Percentiles rank a stretch among this genome's conserved stretches.
Evolutionary conservation across 2,113 vertebrate genomes (phyloP).

Genomic region (Podilymbus podiceps): DNA sequence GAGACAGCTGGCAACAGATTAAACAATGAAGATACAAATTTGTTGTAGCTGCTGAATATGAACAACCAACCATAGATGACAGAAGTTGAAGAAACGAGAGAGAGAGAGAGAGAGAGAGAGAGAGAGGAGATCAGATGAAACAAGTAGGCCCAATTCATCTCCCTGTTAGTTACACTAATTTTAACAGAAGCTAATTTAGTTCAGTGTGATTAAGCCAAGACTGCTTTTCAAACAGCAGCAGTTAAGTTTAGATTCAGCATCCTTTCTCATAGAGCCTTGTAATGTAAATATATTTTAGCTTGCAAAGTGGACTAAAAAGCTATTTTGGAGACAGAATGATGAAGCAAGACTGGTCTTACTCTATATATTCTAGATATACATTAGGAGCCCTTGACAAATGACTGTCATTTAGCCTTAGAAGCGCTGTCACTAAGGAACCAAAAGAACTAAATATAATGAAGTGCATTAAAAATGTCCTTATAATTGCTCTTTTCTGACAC

Average conservation of each 20-base stretch:
- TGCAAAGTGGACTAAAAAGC: slow-evolving; percentile 22
- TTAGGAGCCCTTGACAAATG: not conserved
- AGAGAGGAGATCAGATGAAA: not conserved
- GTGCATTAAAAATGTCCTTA: not conserved
- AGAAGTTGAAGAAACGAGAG: not conserved
- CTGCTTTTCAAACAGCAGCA: slow-evolving; percentile 61
- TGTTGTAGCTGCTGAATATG: not conserved
- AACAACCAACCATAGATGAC: not conserved
- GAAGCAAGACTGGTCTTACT: not conserved
- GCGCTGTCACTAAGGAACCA: not conserved
- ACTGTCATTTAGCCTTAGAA: not conserved
- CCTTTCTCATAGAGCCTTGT: slow-evolving; percentile 28
- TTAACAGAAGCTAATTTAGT: not conserved
- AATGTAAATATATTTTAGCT: slow-evolving; percentile 48
- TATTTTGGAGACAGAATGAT: not conserved
- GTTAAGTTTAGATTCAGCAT: slow-evolving; percentile 48
- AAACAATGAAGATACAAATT: not conserved
- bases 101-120: not conserved
- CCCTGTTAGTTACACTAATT: not conserved
- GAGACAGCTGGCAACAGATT: not conserved
- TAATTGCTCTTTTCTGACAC: not conserved
- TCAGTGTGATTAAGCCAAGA: not conserved
- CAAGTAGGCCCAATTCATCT: not conserved
- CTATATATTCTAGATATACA: not conserved
- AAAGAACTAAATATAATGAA: not conserved